Evolutionary conservation across 2,113 vertebrate genomes (phyloP), one percentile per base, ranked within the genome.

Genomic region (Centropus unirufus): DNA sequence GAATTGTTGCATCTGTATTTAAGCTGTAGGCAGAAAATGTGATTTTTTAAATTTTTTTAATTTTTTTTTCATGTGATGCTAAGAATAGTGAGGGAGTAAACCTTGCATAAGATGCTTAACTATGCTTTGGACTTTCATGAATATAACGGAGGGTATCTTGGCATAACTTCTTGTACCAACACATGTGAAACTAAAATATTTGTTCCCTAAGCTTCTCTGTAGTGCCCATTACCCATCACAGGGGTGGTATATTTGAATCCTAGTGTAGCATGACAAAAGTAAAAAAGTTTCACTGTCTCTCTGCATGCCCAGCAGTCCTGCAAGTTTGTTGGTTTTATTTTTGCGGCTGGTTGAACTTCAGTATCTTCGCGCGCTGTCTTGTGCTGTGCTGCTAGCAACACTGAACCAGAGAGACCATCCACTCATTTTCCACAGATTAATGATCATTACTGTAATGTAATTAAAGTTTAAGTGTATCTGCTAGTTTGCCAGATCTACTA

Each of bases 191-290:
- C 9, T 51, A 32, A 62, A 57, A 40, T 44, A 51, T 22, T 12
- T 0, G 0, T 77, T 77, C 34, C 15, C 12, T 27, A 24, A 66
- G 32, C 9, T 42, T 58, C 82, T 82, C 39, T 39, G 11, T 57
- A 26, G 12, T 12, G 8, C 27, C 32, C 3, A 1, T 46, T 57
- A 14, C 24, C 26, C 21, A 8, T 6, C 27, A 46, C 27, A 58
- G 17, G 0, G 1, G 20, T 14, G 24, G 12, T 44, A 49, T 17
- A 15, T 74, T 55, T 0, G 1, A 62, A 61, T 70, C 17, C 44
- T 68, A 18, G 8, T 47, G 46, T 52, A 57, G 40, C 5, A 32
- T 36, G 36, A 46, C 79, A 69, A 74, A 57, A 59, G 23, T 29
- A 42, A 75, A 51, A 70, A 18, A 24, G 6, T 3, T 27, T 52